Evolutionary conservation across 2,113 vertebrate genomes (phyloP).

Genomic region (Smithornis capensis): DNA sequence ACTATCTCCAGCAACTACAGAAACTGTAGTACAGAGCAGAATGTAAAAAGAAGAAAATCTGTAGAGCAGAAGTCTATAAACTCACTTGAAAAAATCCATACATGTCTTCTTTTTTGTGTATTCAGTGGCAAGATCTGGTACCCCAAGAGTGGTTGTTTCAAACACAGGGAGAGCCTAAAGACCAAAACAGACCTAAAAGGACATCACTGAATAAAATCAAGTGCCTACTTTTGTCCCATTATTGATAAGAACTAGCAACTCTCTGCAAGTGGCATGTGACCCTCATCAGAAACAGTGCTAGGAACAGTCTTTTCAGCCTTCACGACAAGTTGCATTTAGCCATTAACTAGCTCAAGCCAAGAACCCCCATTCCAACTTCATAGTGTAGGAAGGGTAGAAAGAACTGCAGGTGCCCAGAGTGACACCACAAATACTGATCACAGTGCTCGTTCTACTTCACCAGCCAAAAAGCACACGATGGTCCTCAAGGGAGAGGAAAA

Average conservation of each 20-base stretch:
- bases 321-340: neutral
- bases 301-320: neutral
- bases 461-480: neutral
- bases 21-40: neutral
- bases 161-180: neutral
- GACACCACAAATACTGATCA: conserved; percentile 54
- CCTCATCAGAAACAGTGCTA: neutral
- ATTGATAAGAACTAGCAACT: neutral
- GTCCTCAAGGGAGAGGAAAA: neutral
- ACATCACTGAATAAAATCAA: neutral
- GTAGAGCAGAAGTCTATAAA: neutral
- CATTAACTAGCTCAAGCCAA: neutral
- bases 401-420: neutral
- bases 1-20: neutral
- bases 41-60: neutral
- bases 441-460: conserved; percentile 7
- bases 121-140: neutral
- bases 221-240: neutral
- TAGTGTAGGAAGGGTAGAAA: neutral
- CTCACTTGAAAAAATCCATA: neutral
- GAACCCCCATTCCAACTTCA: neutral
- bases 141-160: neutral
- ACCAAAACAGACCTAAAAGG: neutral
- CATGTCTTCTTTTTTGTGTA: rapidly evolving
- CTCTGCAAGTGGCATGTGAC: neutral